Evolutionary conservation across 2,113 vertebrate genomes (phyloP), one percentile per base, ranked within the genome.

Genomic region (Gymnarchus niloticus): DNA sequence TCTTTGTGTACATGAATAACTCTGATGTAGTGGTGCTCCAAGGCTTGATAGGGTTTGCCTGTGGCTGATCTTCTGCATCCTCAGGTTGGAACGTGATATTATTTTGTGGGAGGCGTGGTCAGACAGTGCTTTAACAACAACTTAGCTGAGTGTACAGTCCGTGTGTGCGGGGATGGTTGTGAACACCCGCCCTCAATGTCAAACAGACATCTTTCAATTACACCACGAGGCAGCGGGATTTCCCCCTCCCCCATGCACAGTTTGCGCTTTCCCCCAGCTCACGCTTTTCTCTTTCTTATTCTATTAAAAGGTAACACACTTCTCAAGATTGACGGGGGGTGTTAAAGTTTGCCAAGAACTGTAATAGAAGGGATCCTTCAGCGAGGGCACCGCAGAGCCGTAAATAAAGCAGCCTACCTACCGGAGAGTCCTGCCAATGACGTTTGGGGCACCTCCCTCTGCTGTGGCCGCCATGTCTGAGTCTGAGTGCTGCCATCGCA

Each of bases 141-240:
- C 41, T 25, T 3, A 65, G 59, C 10, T 37, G 12, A 69, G 28
- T 69, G 61, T 69, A 73, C 65, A 73, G 65, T 28, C 65, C 17
- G 65, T 17, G 33, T 17, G 17, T 73, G 65, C 65, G 51, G 51
- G 28, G 61, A 0, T 6, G 65, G 33, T 28, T 37, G 4, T 41
- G 65, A 37, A 41, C 33, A 14, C 65, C 65, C 6, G 19, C 65
- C 57, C 10, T 41, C 46, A 87, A 81, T 48, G 86, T 56, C 83
- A 77, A 86, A 80, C 88, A 51, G 56, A 69, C 56, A 73, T 56
- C 21, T 48, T 80, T 69, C 85, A 89, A 87, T 87, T 87, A 83
- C 44, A 76, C 65, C 86, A 80, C 25, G 83, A 84, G 83, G 83
- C 56, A 59, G 19, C 0, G 25, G 51, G 57, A 59, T 41, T 23